phyloP scores from a whole-genome alignment of 2,888 invertebrate genomes.

The Netelia fuscicornis region DNA sequence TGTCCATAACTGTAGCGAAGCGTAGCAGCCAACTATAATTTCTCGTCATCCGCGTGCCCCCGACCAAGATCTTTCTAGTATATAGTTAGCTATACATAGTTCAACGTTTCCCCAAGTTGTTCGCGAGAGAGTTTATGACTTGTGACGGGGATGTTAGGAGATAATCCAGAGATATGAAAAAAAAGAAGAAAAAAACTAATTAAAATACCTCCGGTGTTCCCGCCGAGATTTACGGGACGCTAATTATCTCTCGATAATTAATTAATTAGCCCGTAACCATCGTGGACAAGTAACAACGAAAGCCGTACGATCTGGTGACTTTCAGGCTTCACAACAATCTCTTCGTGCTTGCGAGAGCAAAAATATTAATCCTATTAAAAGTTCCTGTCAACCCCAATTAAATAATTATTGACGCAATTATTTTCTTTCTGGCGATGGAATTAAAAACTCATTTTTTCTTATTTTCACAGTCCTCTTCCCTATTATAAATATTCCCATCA shows the following conservation, averaged over 20 bases:
- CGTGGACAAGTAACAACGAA: neutral
- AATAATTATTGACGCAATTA: no score
- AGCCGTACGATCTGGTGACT: neutral
- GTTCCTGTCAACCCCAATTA: neutral
- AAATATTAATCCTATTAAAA: neutral
- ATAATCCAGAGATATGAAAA: constrained; percentile 4
- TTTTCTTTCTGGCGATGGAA: neutral
- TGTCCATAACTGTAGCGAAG: neutral
- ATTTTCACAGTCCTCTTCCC: neutral
- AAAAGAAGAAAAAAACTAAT: neutral
- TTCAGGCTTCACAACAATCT: neutral
- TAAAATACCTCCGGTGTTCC: constrained; percentile 9
- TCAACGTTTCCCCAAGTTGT: neutral
- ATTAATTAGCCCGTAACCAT: constrained; percentile 26
- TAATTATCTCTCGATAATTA: constrained; percentile 41
- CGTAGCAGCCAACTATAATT: constrained; percentile 25
- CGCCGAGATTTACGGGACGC: neutral
- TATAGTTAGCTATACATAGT: constrained; percentile 10
- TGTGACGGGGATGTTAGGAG: constrained; percentile 7
- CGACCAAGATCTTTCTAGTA: constrained; percentile 22
- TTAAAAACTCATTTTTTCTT: neutral
- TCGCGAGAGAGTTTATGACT: constrained; percentile 33
- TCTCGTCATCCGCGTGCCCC: constrained; percentile 28
- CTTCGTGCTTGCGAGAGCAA: neutral
- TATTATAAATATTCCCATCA: neutral